Evolutionary conservation across 2,113 vertebrate species (phyloP).

Genomic region (Aix galericulata): DNA sequence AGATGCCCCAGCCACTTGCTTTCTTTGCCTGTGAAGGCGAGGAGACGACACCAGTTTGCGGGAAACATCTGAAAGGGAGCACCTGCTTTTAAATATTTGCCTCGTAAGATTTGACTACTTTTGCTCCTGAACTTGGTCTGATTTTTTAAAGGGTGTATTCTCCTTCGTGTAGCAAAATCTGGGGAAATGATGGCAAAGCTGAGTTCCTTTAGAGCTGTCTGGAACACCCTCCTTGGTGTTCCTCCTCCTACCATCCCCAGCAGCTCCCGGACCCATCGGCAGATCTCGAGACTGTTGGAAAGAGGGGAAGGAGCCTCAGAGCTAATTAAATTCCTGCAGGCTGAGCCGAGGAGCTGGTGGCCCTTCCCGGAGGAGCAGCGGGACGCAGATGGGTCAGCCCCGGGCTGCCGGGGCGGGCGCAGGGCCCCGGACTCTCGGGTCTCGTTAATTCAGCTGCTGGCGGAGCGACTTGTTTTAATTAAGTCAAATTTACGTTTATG

Average conservation of each 20-base stretch:
- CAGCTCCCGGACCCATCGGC: fast-evolving
- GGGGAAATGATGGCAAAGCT: fast-evolving
- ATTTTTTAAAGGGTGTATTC: background rate
- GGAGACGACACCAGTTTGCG: fast-evolving
- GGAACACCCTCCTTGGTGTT: background rate
- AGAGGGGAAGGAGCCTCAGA: background rate
- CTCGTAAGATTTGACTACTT: background rate
- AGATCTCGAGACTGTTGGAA: background rate
- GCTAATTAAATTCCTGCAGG: background rate
- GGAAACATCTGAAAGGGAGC: background rate
- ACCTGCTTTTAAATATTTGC: background rate
- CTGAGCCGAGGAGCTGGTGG: background rate
- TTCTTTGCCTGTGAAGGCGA: background rate
- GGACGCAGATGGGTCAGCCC: background rate
- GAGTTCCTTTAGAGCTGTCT: background rate
- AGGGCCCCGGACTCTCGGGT: background rate
- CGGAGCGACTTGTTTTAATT: background rate
- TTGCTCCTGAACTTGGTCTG: background rate
- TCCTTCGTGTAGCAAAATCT: background rate
- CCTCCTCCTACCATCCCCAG: background rate
- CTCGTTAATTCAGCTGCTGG: background rate
- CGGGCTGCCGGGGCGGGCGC: background rate
- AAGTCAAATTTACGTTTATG: background rate
- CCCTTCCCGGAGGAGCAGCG: background rate
- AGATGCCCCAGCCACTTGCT: background rate